Evolutionary conservation across 2,113 vertebrate genomes (phyloP).

Genomic region (Crocuta crocuta): DNA sequence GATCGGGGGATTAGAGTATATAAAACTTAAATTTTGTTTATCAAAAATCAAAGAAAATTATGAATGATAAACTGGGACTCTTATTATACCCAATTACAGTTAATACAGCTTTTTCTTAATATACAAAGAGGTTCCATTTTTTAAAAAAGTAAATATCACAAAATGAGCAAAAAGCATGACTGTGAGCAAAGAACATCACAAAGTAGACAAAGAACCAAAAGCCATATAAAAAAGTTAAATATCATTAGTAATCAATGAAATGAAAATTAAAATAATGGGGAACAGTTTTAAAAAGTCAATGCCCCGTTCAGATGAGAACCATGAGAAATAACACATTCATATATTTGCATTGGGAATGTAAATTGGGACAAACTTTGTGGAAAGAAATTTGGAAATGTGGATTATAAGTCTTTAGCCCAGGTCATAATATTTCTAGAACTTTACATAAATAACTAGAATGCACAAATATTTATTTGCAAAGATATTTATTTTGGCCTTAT

Average conservation of each 20-base stretch:
- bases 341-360: neutral
- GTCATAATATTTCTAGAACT: neutral
- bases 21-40: conserved; percentile 10
- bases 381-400: neutral
- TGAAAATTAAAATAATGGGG: neutral
- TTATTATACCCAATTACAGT: neutral
- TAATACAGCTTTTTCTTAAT: conserved; percentile 35
- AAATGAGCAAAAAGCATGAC: neutral
- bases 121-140: conserved; percentile 1
- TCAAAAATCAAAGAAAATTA: conserved; percentile 30
- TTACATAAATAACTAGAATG: conserved; percentile 30
- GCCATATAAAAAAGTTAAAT: neutral
- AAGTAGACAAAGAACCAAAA: neutral
- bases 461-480: conserved; percentile 21
- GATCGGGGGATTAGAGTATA: neutral
- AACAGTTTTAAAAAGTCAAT: neutral
- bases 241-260: neutral
- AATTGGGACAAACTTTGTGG: neutral
- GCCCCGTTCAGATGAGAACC: neutral
- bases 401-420: neutral
- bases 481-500: conserved; percentile 1
- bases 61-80: neutral
- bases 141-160: conserved; percentile 39
- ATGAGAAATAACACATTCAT: neutral
- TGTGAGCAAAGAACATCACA: neutral